phyloP scores from a whole-genome alignment of 2,113 vertebrate species.

The Zonotrichia leucophrys region DNA sequence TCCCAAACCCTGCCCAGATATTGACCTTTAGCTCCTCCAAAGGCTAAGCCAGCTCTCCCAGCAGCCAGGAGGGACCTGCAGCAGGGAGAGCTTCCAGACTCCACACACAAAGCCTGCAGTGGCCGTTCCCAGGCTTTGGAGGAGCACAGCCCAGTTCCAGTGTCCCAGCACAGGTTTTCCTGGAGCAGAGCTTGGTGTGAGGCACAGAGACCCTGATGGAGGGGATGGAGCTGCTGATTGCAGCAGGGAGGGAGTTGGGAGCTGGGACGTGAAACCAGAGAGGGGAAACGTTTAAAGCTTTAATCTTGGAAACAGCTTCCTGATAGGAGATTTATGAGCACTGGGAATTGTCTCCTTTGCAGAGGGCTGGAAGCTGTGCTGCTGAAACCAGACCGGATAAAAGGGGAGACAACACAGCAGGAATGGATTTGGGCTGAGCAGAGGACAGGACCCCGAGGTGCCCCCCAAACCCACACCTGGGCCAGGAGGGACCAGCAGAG shows the following conservation, averaged over 20 bases:
- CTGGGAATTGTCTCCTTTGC: constrained; percentile 19
- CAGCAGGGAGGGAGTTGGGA: neutral
- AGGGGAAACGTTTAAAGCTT: constrained; percentile 48
- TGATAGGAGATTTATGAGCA: constrained; percentile 59
- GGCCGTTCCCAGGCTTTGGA: neutral
- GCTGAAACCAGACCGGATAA: neutral
- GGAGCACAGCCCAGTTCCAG: neutral
- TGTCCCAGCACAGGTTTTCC: neutral
- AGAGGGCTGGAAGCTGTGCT: constrained; percentile 11
- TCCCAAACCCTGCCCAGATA: neutral
- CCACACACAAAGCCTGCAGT: neutral
- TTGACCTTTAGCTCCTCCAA: constrained; percentile 27
- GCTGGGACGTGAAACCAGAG: constrained; percentile 28
- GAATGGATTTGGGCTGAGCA: neutral
- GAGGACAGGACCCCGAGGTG: neutral
- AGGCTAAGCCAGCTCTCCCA: neutral
- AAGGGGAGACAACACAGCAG: neutral
- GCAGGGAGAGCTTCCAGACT: neutral
- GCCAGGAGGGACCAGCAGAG: neutral
- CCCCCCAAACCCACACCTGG: neutral
- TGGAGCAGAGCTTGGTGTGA: neutral
- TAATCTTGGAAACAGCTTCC: constrained; percentile 60
- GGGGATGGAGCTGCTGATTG: neutral
- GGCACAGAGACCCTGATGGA: neutral
- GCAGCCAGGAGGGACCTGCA: neutral